Evolutionary conservation across 2,888 invertebrate species (phyloP), one percentile per base, ranked within the genome.

Genomic region (Alloplasta piceator): DNA sequence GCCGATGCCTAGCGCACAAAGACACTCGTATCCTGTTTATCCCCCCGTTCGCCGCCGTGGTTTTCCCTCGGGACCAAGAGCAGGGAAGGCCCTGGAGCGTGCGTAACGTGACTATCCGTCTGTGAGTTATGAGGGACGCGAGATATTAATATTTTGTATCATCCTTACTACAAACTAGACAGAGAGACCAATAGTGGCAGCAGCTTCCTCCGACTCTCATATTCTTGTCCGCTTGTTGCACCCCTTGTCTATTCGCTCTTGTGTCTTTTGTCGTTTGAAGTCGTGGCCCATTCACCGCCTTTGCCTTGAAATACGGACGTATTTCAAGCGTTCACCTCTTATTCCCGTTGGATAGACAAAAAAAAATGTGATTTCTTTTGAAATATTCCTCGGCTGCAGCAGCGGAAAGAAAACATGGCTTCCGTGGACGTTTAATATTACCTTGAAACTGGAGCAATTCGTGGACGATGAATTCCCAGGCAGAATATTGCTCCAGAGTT

Each of bases 141-240:
- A 87, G 91, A 92, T 92, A 92, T 92, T 92, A 92, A 92, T 92
- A 92, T 92, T 92, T 92, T 90, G 92, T 92, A 92, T 92, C 92
- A 92, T 92, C 92, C 90, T 91, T 88, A 87, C 88, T 86, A 84
- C 84, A 14, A 12, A 10, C 70, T 61, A 78, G 70, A 78, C 78
- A 64, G 46, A 43, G 52, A 48, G 71, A 43, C 78, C 78, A 64
- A 78, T 58, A 87, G 26, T 26, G 26, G 86, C 85, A 84, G 85
- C 71, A 81, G 79, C 67, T 66, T 75, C 70, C 71, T 61, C 70
- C 67, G 60, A 36, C 10, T 56, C 56, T 39, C 12, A 3, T 43
- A 10, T 63, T 63, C 41, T 63, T 63, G 43, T 43, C 43, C 16
- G 61, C 43, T 46, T 63, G 9, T 0, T 58, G 50, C 46, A 52